Evolutionary conservation across 2,888 invertebrate genomes (phyloP), one percentile per base, ranked within the genome.

Genomic region (Meandrusa payeni): DNA sequence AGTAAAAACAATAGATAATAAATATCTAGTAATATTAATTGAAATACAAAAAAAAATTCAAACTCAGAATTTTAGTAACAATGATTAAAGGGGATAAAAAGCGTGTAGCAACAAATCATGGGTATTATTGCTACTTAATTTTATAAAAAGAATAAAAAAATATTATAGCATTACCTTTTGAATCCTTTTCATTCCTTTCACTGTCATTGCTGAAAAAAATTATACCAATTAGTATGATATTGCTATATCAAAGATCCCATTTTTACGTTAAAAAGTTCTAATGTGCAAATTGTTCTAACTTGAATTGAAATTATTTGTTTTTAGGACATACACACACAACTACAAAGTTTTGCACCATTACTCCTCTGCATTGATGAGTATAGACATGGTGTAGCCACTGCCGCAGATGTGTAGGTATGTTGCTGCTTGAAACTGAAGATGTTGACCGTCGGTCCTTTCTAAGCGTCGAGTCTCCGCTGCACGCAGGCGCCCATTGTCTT

Each of bases 271-370:
- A 26, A 29, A 31, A 31, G 10, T 12, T 32, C 26, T 38, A 36
- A 29, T 34, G 33, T 48, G 29, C 28, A 29, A 33, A 37, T 19
- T 5, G 34, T 44, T 31, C 33, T 39, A 41, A 43, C 34, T 33
- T 41, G 29, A 31, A 19, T 41, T 15, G 29, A 28, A 44, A 27
- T 43, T 51, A 40, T 26, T 39, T 40, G 40, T 31, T 37, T 24
- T n/a, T 9, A 34, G 19, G 11, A 38, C n/a, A n/a, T n/a, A 50
- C 52, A 57, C 54, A 52, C 54, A 56, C 77, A 66, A 58, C 87
- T 87, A 88, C 88, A 88, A 88, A 88, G 88, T 87, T 88, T 88
- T 88, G 88, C 88, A 88, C 88, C 86, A 68, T 59, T 65, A 67
- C 62, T 76, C 69, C 74, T 67, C 57, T 48, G 26, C 32, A 28